Conservation (phyloP, 2,797 vertebrate species). For the Synaphobranchus kaupii region DNA sequence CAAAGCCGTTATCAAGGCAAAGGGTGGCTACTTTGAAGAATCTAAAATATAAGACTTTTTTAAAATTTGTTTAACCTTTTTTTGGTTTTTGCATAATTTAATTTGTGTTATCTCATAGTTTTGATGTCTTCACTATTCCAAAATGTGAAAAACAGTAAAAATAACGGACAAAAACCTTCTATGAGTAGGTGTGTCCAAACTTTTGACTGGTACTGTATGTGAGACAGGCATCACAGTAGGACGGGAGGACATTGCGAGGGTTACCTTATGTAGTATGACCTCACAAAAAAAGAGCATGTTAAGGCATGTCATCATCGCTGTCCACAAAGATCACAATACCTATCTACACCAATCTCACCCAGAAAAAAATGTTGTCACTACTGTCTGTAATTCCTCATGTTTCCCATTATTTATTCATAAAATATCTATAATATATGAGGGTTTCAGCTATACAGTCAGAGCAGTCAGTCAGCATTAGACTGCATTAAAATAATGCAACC, state of each 20-base stretch:
- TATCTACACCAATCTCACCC: not conserved
- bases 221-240: not conserved
- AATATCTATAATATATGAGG: not conserved
- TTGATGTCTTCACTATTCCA: too few species aligned
- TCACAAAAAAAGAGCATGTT: not conserved
- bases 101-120: too few species aligned
- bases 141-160: too few species aligned
- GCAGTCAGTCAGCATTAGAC: not conserved
- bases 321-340: not conserved
- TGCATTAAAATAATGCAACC: not conserved
- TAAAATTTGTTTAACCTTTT: too few species aligned
- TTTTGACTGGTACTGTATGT: too few species aligned
- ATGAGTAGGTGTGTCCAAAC: too few species aligned
- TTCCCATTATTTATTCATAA: not conserved
- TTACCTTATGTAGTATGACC: not conserved
- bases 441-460: not conserved
- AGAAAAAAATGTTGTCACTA: not conserved
- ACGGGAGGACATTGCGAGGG: not conserved
- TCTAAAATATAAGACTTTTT: too few species aligned
- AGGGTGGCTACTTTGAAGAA: too few species aligned
- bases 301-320: not conserved
- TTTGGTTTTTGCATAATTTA: too few species aligned
- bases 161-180: too few species aligned
- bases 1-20: too few species aligned
- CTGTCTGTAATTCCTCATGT: not conserved